Evolutionary conservation across 2,888 invertebrate genomes (phyloP).

Genomic region (Protophormia terraenovae): DNA sequence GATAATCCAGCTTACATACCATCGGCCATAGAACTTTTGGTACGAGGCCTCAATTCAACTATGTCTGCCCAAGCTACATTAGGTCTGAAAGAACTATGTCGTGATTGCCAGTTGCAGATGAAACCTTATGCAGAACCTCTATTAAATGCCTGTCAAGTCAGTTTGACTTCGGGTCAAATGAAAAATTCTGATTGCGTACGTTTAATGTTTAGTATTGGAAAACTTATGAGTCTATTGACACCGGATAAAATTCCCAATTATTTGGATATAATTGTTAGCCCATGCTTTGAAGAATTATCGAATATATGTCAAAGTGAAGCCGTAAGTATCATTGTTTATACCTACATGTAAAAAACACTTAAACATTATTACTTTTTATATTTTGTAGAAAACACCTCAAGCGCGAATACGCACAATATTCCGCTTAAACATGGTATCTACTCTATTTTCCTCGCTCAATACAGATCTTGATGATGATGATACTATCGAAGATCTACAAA

Average conservation of each 20-base stretch:
- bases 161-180: slow-evolving; percentile 83
- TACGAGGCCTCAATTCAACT: slow-evolving; percentile 85
- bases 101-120: slow-evolving; percentile 90
- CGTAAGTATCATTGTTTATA: slow-evolving; percentile 76
- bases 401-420: slow-evolving; percentile 83
- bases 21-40: slow-evolving; percentile 86
- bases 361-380: neutral
- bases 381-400: slow-evolving; percentile 81
- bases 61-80: slow-evolving; percentile 91
- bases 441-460: slow-evolving; percentile 85
- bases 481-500: slow-evolving; percentile 75
- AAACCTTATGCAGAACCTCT: slow-evolving; percentile 89
- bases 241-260: slow-evolving; percentile 85
- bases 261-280: slow-evolving; percentile 86
- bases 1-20: slow-evolving; percentile 86
- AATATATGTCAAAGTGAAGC: slow-evolving; percentile 82
- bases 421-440: slow-evolving; percentile 86
- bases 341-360: too few species aligned
- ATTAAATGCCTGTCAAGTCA: slow-evolving; percentile 86
- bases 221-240: slow-evolving; percentile 86
- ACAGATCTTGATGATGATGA: slow-evolving; percentile 81
- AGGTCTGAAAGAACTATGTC: slow-evolving; percentile 92
- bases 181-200: slow-evolving; percentile 87
- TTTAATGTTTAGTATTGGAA: slow-evolving; percentile 89
- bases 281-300: slow-evolving; percentile 85